Evolutionary conservation across 2,888 invertebrate genomes (phyloP).

Genomic region (Hartigia nigra): DNA sequence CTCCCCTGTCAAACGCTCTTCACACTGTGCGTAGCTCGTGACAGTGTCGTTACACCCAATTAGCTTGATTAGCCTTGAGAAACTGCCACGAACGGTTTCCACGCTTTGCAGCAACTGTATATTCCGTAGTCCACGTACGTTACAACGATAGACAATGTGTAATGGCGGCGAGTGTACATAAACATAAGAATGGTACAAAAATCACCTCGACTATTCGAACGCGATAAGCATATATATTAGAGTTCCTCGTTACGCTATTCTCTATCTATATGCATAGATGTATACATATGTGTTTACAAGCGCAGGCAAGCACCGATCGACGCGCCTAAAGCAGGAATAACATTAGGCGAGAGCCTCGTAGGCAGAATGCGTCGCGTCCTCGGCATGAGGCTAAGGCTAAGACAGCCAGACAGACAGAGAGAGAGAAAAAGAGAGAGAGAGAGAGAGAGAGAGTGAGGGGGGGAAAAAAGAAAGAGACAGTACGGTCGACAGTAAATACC

Average conservation of each 20-base stretch:
- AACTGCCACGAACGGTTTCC: conserved; percentile 19
- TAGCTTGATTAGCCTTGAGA: conserved; percentile 55
- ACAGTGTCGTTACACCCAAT: conserved; percentile 55
- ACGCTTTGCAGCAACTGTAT: not conserved
- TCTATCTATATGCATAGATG: not conserved
- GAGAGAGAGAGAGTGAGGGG: conserved; percentile 19
- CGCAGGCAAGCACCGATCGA: not conserved
- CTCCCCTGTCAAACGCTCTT: not conserved
- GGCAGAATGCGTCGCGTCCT: not conserved
- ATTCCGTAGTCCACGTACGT: not conserved
- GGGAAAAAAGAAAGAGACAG: conserved; percentile 31
- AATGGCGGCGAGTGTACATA: not conserved
- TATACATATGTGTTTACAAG: not conserved
- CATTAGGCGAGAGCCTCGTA: not conserved
- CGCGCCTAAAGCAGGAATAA: not conserved
- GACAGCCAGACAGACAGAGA: conserved; percentile 62
- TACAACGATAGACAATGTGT: not conserved
- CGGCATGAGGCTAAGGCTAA: not conserved
- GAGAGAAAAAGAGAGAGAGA: conserved; percentile 68
- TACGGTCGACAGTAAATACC: conserved; percentile 22
- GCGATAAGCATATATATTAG: not conserved
- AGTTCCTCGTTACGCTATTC: not conserved
- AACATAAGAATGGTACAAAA: not conserved
- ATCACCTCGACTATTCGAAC: not conserved
- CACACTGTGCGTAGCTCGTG: not conserved